Conservation (phyloP, 2,113 vertebrate genomes). For the Hippocampus guttulatus region DNA sequence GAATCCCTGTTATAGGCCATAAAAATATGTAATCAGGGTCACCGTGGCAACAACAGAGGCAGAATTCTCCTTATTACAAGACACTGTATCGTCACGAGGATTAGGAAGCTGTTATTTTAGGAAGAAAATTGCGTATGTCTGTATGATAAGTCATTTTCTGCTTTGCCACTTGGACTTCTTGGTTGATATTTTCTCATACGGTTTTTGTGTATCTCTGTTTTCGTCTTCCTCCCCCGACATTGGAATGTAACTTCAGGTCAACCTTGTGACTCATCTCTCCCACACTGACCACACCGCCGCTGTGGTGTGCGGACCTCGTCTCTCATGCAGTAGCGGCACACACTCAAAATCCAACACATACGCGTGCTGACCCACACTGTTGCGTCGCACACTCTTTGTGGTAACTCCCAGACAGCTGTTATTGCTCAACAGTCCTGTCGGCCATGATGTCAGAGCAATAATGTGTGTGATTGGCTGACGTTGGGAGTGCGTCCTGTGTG, state of each 20-base stretch:
- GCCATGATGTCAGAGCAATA: conserved; percentile 56
- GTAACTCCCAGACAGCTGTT: conserved; percentile 59
- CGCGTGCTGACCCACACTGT: conserved; percentile 22
- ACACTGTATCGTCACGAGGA: not conserved
- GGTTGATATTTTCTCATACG: conserved; percentile 30
- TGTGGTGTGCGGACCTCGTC: conserved; percentile 37
- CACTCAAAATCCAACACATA: conserved; percentile 15
- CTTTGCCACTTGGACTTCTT: conserved; percentile 24
- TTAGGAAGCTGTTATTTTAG: conserved; percentile 1
- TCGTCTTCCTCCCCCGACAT: conserved; percentile 29
- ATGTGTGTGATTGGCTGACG: conserved; percentile 62
- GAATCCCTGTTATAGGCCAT: not conserved
- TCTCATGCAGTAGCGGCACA: conserved; percentile 7
- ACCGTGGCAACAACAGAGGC: not conserved
- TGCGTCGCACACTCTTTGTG: conserved; percentile 54
- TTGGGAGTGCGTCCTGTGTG: conserved; percentile 34
- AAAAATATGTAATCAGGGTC: not conserved
- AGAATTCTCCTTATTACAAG: not conserved
- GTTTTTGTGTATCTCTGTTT: conserved; percentile 20
- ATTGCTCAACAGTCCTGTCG: conserved; percentile 60
- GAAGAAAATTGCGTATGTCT: conserved; percentile 17
- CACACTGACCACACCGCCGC: conserved; percentile 60
- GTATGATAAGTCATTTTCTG: conserved; percentile 17
- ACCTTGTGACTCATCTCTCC: conserved; percentile 70
- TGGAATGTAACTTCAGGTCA: conserved; percentile 56